phyloP scores from a whole-genome alignment of 2,888 invertebrate species.

The Pyrochroa serraticornis region DNA sequence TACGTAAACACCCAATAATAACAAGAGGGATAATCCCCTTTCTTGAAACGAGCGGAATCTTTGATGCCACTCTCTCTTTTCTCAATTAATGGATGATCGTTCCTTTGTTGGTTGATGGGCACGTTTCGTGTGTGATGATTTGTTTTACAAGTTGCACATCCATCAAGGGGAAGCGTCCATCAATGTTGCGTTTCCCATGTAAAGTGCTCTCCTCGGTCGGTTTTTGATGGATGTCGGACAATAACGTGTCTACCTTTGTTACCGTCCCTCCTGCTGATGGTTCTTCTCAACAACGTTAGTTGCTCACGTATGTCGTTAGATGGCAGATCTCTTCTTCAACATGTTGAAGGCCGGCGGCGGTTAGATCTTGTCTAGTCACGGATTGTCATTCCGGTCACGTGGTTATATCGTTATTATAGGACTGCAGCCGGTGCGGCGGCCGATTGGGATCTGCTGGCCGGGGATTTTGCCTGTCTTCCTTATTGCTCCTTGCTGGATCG shows the following conservation, averaged over 20 bases:
- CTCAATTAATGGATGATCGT: slow-evolving; percentile 7
- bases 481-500: no score
- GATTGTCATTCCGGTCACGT: slow-evolving; percentile 49
- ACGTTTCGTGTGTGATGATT: slow-evolving; percentile 8
- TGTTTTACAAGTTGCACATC: slow-evolving; percentile 13
- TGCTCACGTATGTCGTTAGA: slow-evolving; percentile 38
- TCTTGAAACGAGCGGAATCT: no score
- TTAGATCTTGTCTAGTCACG: slow-evolving; percentile 48
- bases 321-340: slow-evolving; percentile 42
- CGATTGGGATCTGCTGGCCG: slow-evolving; percentile 23
- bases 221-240: slow-evolving; percentile 32
- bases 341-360: slow-evolving; percentile 37
- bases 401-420: slow-evolving; percentile 47
- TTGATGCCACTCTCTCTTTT: no score
- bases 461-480: no score
- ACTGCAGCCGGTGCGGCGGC: slow-evolving; percentile 32
- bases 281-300: slow-evolving; percentile 28
- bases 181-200: slow-evolving; percentile 21
- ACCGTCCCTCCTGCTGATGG: slow-evolving; percentile 27
- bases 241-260: slow-evolving; percentile 22
- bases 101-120: slow-evolving; percentile 1
- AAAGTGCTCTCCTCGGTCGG: slow-evolving; percentile 7
- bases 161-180: slow-evolving; percentile 11
- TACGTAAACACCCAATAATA: no score
- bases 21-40: no score